Evolutionary conservation across 2,888 invertebrate species (phyloP).

Genomic region (Atethmia centrago): DNA sequence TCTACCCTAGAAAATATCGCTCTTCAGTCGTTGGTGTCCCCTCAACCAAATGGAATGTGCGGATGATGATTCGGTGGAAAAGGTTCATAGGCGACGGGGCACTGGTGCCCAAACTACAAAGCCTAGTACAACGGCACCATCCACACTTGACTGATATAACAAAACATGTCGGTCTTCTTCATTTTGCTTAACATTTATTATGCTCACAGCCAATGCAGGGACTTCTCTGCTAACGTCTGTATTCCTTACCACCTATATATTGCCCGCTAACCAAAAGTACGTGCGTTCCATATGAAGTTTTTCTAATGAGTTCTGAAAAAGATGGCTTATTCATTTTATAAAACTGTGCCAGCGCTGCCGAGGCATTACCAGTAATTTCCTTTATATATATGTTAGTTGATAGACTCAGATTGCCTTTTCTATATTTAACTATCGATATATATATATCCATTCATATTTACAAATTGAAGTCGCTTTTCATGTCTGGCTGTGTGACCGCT

Average conservation of each 20-base stretch:
- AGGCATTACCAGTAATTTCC: neutral
- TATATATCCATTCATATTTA: too few relatives aligned
- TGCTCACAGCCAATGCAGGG: neutral
- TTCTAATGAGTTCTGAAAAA: neutral
- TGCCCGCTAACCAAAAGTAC: neutral
- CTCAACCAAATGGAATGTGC: slow-evolving; percentile 1
- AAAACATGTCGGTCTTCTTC: neutral
- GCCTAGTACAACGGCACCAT: neutral
- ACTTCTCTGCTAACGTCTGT: neutral
- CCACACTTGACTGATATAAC: neutral
- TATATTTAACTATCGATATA: too few relatives aligned
- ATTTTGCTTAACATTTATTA: neutral
- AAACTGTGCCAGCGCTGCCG: neutral
- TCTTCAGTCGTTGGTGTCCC: slow-evolving; percentile 44
- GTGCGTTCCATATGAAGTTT: neutral
- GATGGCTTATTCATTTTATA: neutral
- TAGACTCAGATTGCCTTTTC: too few relatives aligned
- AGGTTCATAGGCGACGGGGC: neutral
- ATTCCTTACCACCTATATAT: neutral
- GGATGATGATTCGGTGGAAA: neutral
- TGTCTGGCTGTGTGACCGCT: too few relatives aligned
- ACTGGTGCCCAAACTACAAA: neutral
- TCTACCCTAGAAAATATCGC: slow-evolving; percentile 66
- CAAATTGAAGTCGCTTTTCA: too few relatives aligned
- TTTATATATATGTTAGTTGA: neutral